Conservation (phyloP, 2,797 vertebrate genomes). For the Coregonus sp. region DNA sequence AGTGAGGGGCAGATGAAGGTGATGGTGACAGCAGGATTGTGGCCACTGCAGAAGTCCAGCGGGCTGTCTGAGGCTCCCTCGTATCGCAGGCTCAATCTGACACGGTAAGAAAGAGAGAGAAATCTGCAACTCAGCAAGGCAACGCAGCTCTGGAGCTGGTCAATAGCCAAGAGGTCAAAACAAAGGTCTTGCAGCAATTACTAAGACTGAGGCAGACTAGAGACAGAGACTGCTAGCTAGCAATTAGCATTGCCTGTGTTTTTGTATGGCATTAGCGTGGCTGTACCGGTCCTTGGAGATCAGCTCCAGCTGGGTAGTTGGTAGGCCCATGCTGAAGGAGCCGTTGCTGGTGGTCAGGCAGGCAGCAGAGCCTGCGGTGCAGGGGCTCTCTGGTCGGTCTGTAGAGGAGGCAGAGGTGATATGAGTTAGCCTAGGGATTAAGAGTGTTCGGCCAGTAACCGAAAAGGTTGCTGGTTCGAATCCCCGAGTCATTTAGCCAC, state of each 20-base stretch:
- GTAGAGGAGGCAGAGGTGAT: slow-evolving; percentile 25
- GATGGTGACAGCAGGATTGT: slow-evolving; percentile 85
- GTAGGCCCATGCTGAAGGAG: slow-evolving; percentile 81
- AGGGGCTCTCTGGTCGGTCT: slow-evolving; percentile 67
- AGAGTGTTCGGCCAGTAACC: too few relatives aligned
- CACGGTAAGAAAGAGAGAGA: background rate
- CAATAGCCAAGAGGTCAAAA: background rate
- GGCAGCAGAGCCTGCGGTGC: slow-evolving; percentile 82
- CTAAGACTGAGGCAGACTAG: background rate
- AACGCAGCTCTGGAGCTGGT: background rate
- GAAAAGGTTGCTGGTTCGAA: too few relatives aligned
- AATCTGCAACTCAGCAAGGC: background rate
- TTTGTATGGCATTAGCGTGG: slow-evolving; percentile 33
- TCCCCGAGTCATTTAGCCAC: too few relatives aligned
- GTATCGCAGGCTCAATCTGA: slow-evolving; percentile 85
- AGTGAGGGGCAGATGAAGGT: slow-evolving; percentile 90
- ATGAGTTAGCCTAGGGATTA: slow-evolving; percentile 26
- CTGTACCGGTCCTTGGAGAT: slow-evolving; percentile 81
- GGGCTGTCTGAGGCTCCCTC: slow-evolving; percentile 42
- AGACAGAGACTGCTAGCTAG: background rate
- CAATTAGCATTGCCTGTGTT: background rate
- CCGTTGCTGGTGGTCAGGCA: slow-evolving; percentile 76
- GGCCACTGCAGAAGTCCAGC: slow-evolving; percentile 80
- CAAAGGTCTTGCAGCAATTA: background rate
- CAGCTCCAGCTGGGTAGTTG: slow-evolving; percentile 74